A percentile compares a stretch with the other conserved stretches of the same genome.
Conservation (phyloP, 2,888 invertebrate genomes). For the Glaucopsyche alexis region DNA sequence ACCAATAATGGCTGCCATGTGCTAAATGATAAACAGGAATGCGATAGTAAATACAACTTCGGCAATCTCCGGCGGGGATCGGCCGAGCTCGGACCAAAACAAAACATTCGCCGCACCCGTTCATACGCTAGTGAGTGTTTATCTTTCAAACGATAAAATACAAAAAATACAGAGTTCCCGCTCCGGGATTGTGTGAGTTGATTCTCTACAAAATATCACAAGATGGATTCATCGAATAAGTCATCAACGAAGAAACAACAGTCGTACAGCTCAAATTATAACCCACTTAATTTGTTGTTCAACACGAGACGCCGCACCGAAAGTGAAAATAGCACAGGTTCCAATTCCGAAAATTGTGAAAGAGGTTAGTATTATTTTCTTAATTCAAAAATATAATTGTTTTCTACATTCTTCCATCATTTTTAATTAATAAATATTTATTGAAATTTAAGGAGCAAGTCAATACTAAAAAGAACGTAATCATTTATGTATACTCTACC, state of each 20-base stretch:
- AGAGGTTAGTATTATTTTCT: conserved; percentile 48
- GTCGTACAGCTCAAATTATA: conserved; percentile 53
- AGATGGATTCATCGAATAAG: conserved; percentile 63
- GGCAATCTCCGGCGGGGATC: conserved; percentile 60
- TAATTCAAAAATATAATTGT: not conserved
- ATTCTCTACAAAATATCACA: conserved; percentile 30
- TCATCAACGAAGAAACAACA: conserved; percentile 51
- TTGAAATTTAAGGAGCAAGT: not conserved
- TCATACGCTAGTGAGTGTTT: conserved; percentile 47
- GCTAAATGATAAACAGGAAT: conserved; percentile 22
- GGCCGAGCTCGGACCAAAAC: conserved; percentile 66
- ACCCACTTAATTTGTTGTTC: conserved; percentile 71
- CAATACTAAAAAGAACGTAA: not conserved
- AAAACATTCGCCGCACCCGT: conserved; percentile 42
- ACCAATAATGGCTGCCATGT: not conserved
- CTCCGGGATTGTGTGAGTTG: conserved; percentile 17
- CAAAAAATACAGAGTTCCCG: conserved; percentile 43
- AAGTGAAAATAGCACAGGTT: conserved; percentile 68
- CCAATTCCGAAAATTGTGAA: conserved; percentile 57
- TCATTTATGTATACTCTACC: not conserved
- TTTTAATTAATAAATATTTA: not conserved
- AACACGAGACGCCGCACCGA: conserved; percentile 62
- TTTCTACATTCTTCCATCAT: not conserved
- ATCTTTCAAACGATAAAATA: conserved; percentile 48
- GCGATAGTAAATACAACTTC: conserved; percentile 54